Evolutionary conservation across 2,888 invertebrate genomes (phyloP).

Genomic region (Latheticus oryzae): DNA sequence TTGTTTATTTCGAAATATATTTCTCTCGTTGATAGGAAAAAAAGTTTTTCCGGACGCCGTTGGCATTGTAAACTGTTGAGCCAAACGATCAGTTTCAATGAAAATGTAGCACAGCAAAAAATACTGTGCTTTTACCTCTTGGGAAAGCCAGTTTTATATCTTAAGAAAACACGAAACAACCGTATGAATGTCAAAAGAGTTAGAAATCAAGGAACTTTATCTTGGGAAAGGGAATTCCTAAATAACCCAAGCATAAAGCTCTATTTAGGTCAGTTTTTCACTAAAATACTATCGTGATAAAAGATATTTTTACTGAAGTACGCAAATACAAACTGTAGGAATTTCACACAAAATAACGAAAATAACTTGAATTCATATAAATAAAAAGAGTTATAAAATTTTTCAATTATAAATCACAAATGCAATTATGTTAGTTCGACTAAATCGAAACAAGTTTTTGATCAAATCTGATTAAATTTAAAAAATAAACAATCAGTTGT

Average conservation of each 20-base stretch:
- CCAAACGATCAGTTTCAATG: constrained; percentile 5
- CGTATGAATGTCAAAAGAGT: constrained; percentile 18
- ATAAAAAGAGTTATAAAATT: too few species aligned
- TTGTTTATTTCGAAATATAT: too few species aligned
- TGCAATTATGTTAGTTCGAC: too few species aligned
- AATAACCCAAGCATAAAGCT: constrained; percentile 20
- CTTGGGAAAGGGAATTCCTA: constrained; percentile 23
- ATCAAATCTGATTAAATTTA: too few species aligned
- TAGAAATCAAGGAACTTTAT: constrained; percentile 15
- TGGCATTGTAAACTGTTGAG: constrained; percentile 3
- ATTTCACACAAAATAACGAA: too few species aligned
- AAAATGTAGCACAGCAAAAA: constrained; percentile 7
- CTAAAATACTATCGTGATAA: too few species aligned
- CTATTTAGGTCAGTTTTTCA: constrained; percentile 22
- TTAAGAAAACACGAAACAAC: constrained; percentile 25
- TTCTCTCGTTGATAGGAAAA: not conserved
- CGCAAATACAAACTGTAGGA: too few species aligned
- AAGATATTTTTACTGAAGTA: too few species aligned
- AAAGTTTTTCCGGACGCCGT: not conserved
- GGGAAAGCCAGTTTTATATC: constrained; percentile 9
- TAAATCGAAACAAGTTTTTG: too few species aligned
- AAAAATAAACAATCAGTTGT: too few species aligned
- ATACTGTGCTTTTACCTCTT: constrained; percentile 1
- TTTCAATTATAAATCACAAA: too few species aligned
- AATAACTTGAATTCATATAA: too few species aligned